These are phyloP conservation scores for Morone chrysops DNA, from an alignment of 2,113 vertebrate genomes.

Conservation along the genomic window DNA sequence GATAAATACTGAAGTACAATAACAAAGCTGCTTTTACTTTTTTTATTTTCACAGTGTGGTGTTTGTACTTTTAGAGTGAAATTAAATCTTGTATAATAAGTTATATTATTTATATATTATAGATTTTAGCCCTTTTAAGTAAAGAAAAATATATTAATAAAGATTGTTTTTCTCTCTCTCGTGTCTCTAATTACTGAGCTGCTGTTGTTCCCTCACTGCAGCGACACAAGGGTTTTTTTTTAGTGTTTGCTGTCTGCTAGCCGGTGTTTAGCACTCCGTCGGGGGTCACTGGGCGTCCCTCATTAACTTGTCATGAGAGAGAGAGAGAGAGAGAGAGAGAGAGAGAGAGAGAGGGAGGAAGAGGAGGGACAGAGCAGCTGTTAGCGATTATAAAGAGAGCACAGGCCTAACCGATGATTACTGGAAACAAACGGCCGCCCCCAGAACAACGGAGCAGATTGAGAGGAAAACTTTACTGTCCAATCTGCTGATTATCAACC, in stretches of 20 bases:
- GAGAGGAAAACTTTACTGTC: conserved; percentile 3
- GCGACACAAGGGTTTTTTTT: neutral
- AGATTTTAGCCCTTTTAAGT: too few relatives aligned
- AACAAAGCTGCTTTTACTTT: too few relatives aligned
- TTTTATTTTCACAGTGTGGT: too few relatives aligned
- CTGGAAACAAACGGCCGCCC: conserved; percentile 42
- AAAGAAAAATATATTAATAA: too few relatives aligned
- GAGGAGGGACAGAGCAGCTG: conserved; percentile 63
- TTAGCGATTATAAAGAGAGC: conserved; percentile 55
- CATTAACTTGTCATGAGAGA: conserved; percentile 69
- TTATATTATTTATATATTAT: too few relatives aligned
- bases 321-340: neutral
- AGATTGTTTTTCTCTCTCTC: neutral
- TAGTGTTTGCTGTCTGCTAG: conserved; percentile 39
- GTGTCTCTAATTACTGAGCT: conserved; percentile 37
- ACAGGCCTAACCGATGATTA: conserved; percentile 61
- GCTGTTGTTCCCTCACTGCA: conserved; percentile 9
- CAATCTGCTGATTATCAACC: neutral
- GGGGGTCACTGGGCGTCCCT: conserved; percentile 35
- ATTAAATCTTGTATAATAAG: too few relatives aligned
- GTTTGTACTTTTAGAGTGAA: too few relatives aligned
- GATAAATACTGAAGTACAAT: too few relatives aligned
- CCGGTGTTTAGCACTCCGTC: conserved; percentile 44
- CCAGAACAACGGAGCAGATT: conserved; percentile 22
- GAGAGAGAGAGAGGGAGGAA: conserved; percentile 8